Conservation (phyloP, 35 echinoderm and acorn worm genomes). For the Stichopus chloronotus region DNA sequence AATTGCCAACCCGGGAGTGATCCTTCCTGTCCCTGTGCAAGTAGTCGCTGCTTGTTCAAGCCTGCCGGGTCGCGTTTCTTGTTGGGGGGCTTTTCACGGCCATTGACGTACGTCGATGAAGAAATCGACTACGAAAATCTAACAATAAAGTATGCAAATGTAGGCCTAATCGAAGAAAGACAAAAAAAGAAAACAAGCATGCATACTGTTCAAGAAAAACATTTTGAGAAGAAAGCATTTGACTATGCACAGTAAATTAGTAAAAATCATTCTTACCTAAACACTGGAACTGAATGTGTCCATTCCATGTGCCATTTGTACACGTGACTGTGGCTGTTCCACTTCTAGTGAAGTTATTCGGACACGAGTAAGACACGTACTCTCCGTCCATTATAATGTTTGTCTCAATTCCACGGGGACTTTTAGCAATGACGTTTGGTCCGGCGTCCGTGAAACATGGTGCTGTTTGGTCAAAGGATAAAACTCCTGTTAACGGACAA, state of each 20-base stretch:
- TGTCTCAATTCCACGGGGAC: background rate
- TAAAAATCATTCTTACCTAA: background rate
- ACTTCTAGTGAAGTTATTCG: background rate
- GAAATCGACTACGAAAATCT: no score
- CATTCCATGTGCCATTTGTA: constrained; percentile 11
- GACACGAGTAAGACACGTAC: constrained; percentile 7
- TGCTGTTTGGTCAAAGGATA: constrained; percentile 1
- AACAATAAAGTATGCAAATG: no score
- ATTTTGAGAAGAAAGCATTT: background rate
- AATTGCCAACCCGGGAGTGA: no score
- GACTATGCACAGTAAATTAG: background rate
- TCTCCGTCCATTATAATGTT: constrained; percentile 3
- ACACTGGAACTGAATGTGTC: background rate
- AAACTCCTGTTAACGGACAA: background rate
- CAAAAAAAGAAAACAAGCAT: no score
- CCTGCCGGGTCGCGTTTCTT: no score
- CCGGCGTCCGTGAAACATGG: constrained; percentile 1
- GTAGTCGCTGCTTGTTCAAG: no score
- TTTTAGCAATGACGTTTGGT: background rate
- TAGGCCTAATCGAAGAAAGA: no score
- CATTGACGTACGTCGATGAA: no score
- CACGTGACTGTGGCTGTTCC: background rate
- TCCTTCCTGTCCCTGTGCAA: no score
- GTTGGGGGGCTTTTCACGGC: no score
- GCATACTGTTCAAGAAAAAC: no score